Percentiles rank a stretch among this genome's conserved stretches.
Conservation (phyloP, 2,888 invertebrate species). For the Corythucha ciliata region DNA sequence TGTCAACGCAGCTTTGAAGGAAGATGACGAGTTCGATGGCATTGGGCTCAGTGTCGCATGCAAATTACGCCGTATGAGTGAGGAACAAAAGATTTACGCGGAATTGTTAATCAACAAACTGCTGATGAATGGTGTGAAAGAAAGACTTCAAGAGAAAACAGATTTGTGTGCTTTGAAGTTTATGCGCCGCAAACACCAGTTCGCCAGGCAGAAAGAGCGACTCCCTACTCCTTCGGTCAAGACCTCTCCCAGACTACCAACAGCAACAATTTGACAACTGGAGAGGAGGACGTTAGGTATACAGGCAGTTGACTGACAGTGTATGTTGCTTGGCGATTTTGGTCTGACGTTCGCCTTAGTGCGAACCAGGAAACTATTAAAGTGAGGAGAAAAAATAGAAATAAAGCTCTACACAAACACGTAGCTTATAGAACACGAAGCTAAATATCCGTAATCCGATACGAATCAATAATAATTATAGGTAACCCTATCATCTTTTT, state of each 20-base stretch:
- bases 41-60: conserved; percentile 22
- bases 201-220: neutral
- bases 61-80: conserved; percentile 23
- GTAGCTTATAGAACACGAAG: no score
- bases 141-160: conserved; percentile 22
- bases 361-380: no score
- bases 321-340: no score
- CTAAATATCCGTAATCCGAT: no score
- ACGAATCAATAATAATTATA: no score
- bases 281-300: neutral
- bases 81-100: neutral
- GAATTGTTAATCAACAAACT: conserved; percentile 24
- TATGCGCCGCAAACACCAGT: conserved; percentile 9
- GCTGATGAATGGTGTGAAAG: conserved; percentile 19
- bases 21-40: conserved; percentile 22
- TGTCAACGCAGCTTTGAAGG: conserved; percentile 22
- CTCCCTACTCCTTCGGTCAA: conserved; percentile 6
- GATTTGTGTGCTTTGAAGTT: conserved; percentile 18
- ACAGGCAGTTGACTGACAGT: no score
- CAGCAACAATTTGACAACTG: neutral
- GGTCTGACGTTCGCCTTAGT: no score
- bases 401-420: no score
- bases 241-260: conserved; percentile 2
- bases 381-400: no score
- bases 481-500: no score